Base-by-base conservation (phyloP, 2,888 invertebrate species). In the Drosophila rellima region DNA sequence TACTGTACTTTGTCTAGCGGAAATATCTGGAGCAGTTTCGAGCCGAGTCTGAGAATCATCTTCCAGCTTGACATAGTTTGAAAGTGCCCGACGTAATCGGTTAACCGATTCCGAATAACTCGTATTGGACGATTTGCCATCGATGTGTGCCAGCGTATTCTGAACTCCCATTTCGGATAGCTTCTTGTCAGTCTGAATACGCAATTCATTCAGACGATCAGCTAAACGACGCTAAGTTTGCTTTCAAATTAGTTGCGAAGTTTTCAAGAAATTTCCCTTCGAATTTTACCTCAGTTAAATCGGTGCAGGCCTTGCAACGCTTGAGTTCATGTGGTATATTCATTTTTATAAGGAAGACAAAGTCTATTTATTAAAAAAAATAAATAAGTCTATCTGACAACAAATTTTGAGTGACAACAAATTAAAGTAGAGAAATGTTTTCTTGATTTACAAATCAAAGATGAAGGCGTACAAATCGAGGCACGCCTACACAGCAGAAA, bases 301-400 rank as follows among this genome's bases (percentile, higher is more conserved):
- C 11, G 35, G 35, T 51, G 37, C 37, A 51, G 15, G 35, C 35
- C 11, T 37, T 23, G 23, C 47, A 47, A 31, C 29, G 47, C 11
- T 47, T 47, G 5, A 47, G 18, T 33, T 48, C 48, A 48, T 20
- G 18, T 33, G 13, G 18, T 48, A 48, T 48, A 33, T 48, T 33
- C 33, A 33, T 31, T 48, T 33, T 48, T 26, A 7, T 7, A 7
- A 13, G 18, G 7, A 13, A 20, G 13, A 31, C 17, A 31, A 17
- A 8, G 31, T 39, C 39, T 39, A 26, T 29, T n/a, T n/a, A n/a
- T n/a, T n/a, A n/a, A n/a, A n/a, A 11, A 17, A 13, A 17, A 17
- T 26, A 17, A 52, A 39, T 39, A 15, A 18, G 13, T 31, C 13
- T 18, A n/a, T 48, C 33, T 48, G 48, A 48, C 48, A 18, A 33